A percentile compares a stretch with the other conserved stretches of the same genome.
Evolutionary conservation across 2,888 invertebrate species (phyloP).

Genomic region (Serrognathus titanus): DNA sequence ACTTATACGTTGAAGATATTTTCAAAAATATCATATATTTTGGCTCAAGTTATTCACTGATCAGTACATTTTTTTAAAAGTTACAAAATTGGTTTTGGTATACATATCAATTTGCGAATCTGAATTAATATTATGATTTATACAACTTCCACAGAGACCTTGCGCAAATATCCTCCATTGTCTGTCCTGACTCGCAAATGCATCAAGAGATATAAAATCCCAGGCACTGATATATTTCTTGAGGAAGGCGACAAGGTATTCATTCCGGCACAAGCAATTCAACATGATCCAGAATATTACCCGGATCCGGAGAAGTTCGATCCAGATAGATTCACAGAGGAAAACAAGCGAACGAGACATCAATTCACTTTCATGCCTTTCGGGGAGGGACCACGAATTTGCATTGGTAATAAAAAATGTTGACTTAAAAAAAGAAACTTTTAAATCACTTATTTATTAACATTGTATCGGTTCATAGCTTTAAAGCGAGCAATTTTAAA

Average conservation of each 20-base stretch:
- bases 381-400: slow-evolving; percentile 57
- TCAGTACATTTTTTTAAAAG: no score
- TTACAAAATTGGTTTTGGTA: no score
- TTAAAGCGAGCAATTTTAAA: no score
- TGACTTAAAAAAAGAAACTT: slow-evolving; percentile 35
- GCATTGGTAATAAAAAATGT: slow-evolving; percentile 50
- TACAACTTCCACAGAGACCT: slow-evolving; percentile 34
- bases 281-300: slow-evolving; percentile 56
- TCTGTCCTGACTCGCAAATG: slow-evolving; percentile 30
- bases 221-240: slow-evolving; percentile 49
- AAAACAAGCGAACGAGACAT: slow-evolving; percentile 47
- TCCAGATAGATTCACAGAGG: slow-evolving; percentile 56
- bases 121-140: neutral
- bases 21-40: neutral
- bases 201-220: slow-evolving; percentile 51
- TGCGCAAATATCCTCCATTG: slow-evolving; percentile 41
- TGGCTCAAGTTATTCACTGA: no score
- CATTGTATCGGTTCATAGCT: no score
- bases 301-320: slow-evolving; percentile 56
- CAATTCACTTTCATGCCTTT: slow-evolving; percentile 54
- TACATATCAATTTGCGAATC: neutral
- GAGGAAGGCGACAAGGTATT: slow-evolving; percentile 53
- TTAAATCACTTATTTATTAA: no score
- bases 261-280: slow-evolving; percentile 56
- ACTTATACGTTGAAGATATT: neutral